Conservation (phyloP, 2,797 vertebrate species). For the Rousettus madagascariensis region DNA sequence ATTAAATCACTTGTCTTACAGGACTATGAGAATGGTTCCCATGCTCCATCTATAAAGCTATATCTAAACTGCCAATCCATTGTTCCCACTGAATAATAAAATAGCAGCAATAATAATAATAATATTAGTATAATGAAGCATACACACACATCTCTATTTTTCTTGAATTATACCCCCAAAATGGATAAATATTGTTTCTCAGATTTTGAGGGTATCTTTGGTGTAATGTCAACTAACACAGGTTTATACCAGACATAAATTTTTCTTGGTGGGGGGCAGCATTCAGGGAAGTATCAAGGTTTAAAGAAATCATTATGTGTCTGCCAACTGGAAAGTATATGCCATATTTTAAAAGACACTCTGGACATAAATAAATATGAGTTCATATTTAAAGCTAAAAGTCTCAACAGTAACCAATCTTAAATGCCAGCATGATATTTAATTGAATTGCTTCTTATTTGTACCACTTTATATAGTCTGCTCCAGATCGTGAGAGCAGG, state of each 20-base stretch:
- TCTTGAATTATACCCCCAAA: background rate
- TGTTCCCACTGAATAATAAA: background rate
- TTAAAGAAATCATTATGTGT: background rate
- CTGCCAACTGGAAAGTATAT: background rate
- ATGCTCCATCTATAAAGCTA: background rate
- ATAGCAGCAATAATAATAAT: background rate
- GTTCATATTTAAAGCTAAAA: slow-evolving; percentile 24
- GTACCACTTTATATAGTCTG: background rate
- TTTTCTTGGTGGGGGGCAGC: background rate
- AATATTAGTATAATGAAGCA: background rate
- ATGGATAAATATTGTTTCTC: background rate
- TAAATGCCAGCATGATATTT: background rate
- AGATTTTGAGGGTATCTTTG: background rate
- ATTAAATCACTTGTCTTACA: background rate
- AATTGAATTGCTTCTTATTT: background rate
- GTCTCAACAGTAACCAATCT: background rate
- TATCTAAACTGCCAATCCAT: background rate
- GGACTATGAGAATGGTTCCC: background rate
- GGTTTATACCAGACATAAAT: background rate
- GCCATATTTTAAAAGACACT: slow-evolving; percentile 41
- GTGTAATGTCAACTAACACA: background rate
- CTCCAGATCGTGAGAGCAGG: background rate
- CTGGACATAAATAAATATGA: slow-evolving; percentile 8
- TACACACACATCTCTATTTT: background rate
- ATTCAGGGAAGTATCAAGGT: background rate